Conservation (phyloP, 2,888 invertebrate genomes). For the Plebejus anna region DNA sequence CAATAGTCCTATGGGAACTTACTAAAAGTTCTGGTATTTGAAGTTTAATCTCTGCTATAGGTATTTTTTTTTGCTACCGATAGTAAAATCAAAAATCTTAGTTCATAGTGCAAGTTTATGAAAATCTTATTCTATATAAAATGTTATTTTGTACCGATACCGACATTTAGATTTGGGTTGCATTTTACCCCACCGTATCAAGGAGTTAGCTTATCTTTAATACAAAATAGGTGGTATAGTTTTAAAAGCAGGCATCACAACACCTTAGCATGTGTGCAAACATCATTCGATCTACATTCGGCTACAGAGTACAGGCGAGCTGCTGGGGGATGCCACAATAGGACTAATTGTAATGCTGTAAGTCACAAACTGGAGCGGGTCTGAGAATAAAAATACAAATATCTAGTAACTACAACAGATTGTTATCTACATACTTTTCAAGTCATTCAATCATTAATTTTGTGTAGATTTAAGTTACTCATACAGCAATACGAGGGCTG, state of each 20-base stretch:
- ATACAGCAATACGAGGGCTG: not conserved
- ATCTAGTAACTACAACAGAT: not conserved
- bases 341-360: slow-evolving; percentile 49
- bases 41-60: not conserved
- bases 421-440: not conserved
- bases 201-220: not conserved
- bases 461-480: not conserved
- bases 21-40: not conserved
- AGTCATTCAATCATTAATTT: not conserved
- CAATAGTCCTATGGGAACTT: not conserved
- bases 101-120: not conserved
- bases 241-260: slow-evolving; percentile 30
- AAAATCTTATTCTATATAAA: not conserved
- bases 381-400: not conserved
- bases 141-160: not conserved
- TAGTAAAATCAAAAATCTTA: not conserved
- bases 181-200: not conserved
- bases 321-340: slow-evolving; percentile 55
- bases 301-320: slow-evolving; percentile 39
- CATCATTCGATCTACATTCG: slow-evolving; percentile 63
- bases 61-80: not conserved
- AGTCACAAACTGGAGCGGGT: slow-evolving; percentile 40
- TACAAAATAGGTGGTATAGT: slow-evolving; percentile 32
- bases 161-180: not conserved
- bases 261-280: slow-evolving; percentile 59